Evolutionary conservation across 2,113 vertebrate species (phyloP).

Genomic region (Zosterops hypoxanthus): DNA sequence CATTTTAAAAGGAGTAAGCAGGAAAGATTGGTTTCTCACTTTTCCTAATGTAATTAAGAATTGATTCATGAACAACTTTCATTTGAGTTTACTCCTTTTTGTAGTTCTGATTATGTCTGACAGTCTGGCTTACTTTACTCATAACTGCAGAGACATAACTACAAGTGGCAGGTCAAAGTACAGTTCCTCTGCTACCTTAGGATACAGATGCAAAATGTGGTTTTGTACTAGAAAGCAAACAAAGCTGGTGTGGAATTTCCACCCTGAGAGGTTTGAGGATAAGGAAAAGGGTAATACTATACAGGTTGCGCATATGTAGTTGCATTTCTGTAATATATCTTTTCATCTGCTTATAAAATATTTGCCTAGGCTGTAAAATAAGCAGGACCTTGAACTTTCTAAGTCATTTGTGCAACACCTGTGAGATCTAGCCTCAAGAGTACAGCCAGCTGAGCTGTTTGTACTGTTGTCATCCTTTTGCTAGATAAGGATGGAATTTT

Average conservation of each 20-base stretch:
- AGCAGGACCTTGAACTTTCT: not conserved
- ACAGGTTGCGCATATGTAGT: not conserved
- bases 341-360: not conserved
- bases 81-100: not conserved
- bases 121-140: not conserved
- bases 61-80: not conserved
- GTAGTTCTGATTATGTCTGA: not conserved
- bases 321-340: not conserved
- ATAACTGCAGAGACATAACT: not conserved
- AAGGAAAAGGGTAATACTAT: not conserved
- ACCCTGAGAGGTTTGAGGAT: not conserved
- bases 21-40: not conserved
- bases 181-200: not conserved
- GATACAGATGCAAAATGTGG: not conserved
- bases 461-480: not conserved
- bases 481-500: not conserved
- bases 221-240: not conserved
- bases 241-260: not conserved
- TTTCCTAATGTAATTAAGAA: constrained; percentile 2
- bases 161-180: not conserved
- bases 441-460: not conserved
- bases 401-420: not conserved
- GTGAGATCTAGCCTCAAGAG: not conserved
- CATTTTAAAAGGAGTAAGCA: not conserved
- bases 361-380: not conserved